These are phyloP conservation scores for Poicephalus gulielmi DNA, from an alignment of 2,113 vertebrate species.

Conservation along the genomic window DNA sequence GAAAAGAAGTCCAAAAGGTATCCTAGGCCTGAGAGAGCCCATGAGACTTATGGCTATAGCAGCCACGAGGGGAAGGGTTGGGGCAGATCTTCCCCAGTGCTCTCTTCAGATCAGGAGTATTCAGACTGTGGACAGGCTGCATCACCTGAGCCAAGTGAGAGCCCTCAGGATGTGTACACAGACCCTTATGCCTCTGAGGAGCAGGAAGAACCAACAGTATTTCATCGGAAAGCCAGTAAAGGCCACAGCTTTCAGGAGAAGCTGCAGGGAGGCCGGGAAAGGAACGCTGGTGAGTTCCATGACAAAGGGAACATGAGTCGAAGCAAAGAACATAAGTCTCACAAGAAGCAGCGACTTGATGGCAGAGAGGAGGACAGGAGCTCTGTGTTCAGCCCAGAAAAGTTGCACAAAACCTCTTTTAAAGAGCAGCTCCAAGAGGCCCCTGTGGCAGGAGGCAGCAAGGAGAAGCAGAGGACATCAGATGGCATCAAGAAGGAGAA, in stretches of 20 bases:
- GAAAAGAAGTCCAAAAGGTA: constrained; percentile 71
- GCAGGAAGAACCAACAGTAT: constrained; percentile 54
- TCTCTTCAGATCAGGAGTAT: constrained; percentile 77
- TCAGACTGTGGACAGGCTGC: constrained; percentile 77
- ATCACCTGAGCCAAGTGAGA: constrained; percentile 79
- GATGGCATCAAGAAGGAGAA: constrained; percentile 71
- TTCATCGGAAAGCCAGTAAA: constrained; percentile 65
- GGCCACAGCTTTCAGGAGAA: constrained; percentile 69
- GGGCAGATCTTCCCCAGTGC: constrained; percentile 68
- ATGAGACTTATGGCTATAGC: constrained; percentile 27
- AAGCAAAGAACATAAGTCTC: constrained; percentile 78
- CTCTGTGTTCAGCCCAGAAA: constrained; percentile 58
- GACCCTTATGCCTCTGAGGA: constrained; percentile 67
- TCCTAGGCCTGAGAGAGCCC: constrained; percentile 65
- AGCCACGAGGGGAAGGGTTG: constrained; percentile 71
- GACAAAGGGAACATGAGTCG: constrained; percentile 77
- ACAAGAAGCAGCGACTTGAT: constrained; percentile 67
- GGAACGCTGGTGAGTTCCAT: constrained; percentile 62
- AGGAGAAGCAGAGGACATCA: constrained; percentile 62
- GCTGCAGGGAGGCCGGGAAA: constrained; percentile 25
- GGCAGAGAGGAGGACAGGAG: constrained; percentile 57
- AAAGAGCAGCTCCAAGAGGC: constrained; percentile 70
- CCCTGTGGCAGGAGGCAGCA: background rate
- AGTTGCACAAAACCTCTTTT: constrained; percentile 54
- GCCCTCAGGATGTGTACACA: constrained; percentile 69